Conservation (phyloP, 2,797 vertebrate species). For the Zonotrichia albicollis region DNA sequence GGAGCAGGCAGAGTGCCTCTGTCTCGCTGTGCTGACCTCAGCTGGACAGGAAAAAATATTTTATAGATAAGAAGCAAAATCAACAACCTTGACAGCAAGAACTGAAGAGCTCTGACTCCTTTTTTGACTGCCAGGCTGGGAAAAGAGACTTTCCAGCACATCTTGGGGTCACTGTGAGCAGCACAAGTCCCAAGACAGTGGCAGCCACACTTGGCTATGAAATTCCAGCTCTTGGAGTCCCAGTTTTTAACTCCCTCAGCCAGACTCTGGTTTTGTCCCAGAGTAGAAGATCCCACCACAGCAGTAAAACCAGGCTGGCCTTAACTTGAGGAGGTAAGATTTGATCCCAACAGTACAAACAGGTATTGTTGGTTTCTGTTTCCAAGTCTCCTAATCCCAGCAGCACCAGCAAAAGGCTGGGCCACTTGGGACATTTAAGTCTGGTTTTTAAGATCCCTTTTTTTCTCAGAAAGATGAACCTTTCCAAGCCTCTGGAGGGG, state of each 20-base stretch:
- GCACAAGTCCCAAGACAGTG: too few relatives aligned
- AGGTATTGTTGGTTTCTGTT: background rate
- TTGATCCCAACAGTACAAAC: background rate
- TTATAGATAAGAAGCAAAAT: too few relatives aligned
- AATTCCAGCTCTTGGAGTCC: background rate
- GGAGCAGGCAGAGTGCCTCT: too few relatives aligned
- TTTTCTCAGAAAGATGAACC: background rate
- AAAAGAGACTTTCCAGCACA: too few relatives aligned
- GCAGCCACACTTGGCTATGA: background rate
- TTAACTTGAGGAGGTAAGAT: background rate
- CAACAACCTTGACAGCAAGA: too few relatives aligned
- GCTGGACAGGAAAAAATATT: too few relatives aligned
- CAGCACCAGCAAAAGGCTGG: background rate
- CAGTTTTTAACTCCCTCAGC: background rate
- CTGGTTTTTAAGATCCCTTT: background rate
- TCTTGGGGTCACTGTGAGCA: too few relatives aligned
- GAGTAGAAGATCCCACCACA: background rate
- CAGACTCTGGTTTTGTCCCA: background rate
- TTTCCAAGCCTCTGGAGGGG: background rate
- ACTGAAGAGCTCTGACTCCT: too few relatives aligned
- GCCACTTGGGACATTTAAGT: background rate
- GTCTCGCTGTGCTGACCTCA: too few relatives aligned
- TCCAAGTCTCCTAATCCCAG: background rate
- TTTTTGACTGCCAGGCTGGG: too few relatives aligned
- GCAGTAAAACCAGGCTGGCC: background rate